These are phyloP conservation scores for Dichetophora obliterata DNA, from an alignment of 2,888 invertebrate genomes.

Conservation along the genomic window DNA sequence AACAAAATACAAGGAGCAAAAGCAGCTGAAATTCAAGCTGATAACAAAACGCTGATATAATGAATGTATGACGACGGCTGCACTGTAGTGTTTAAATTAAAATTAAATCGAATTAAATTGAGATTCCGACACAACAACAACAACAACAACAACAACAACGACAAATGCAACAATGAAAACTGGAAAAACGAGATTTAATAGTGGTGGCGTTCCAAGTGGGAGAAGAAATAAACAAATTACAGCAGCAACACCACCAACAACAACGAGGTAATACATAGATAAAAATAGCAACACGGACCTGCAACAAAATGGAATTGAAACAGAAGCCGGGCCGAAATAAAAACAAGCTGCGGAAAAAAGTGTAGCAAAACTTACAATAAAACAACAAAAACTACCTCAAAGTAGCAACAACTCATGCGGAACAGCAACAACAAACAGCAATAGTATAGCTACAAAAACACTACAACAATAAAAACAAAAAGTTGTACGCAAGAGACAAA, in stretches of 20 bases:
- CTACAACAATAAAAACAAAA: background rate
- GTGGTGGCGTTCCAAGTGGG: background rate
- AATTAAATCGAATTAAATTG: slow-evolving; percentile 33
- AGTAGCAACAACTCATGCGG: background rate
- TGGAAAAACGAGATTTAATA: slow-evolving; percentile 25
- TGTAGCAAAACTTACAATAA: background rate
- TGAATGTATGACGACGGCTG: background rate
- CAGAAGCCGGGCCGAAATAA: background rate
- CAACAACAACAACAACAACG: background rate
- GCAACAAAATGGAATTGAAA: slow-evolving; percentile 11
- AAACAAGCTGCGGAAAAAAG: background rate
- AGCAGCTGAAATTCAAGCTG: background rate
- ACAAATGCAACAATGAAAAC: slow-evolving; percentile 12
- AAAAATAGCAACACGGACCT: background rate
- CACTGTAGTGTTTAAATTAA: background rate
- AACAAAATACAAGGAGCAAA: background rate
- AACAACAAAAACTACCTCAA: background rate
- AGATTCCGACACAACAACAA: background rate
- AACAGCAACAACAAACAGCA: background rate
- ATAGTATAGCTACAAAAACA: background rate
- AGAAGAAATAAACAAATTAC: background rate
- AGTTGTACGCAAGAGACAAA: background rate
- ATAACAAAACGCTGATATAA: background rate
- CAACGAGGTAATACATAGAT: background rate
- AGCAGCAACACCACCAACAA: background rate